Evolutionary conservation across 2,888 invertebrate species (phyloP).

Genomic region (Pristionchus entomophagus): DNA sequence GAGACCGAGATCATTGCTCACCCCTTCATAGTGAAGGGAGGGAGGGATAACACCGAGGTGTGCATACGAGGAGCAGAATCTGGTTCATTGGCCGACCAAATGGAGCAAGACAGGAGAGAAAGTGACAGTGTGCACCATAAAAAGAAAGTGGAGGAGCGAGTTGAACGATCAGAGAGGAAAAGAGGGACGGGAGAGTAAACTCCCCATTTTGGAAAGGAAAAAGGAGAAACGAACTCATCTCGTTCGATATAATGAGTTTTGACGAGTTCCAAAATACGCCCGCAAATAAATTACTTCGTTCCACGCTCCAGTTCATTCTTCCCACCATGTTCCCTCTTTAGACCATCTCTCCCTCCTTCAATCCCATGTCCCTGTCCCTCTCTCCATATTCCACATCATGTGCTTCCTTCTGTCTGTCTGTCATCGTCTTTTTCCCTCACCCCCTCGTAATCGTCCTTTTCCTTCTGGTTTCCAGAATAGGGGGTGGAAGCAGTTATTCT

Average conservation of each 20-base stretch:
- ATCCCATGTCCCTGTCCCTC: too few species aligned
- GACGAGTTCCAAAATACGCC: too few species aligned
- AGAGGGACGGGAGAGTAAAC: too few species aligned
- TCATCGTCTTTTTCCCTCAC: not conserved
- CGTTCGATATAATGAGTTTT: too few species aligned
- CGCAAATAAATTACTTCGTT: too few species aligned
- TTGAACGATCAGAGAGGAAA: too few species aligned
- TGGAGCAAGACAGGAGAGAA: not conserved
- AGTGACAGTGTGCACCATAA: conserved; percentile 3
- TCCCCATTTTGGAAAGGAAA: too few species aligned
- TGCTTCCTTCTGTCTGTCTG: conserved; percentile 1
- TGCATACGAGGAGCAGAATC: not conserved
- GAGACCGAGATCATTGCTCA: not conserved
- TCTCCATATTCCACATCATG: not conserved
- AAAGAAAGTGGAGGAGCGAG: not conserved
- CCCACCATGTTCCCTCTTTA: too few species aligned
- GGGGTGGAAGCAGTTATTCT: too few species aligned
- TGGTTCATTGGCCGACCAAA: conserved; percentile 10
- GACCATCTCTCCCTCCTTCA: too few species aligned
- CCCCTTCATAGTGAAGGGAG: not conserved
- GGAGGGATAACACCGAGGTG: not conserved
- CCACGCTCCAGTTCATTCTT: too few species aligned
- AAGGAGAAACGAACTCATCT: too few species aligned
- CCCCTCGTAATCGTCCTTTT: not conserved
- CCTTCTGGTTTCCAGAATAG: not conserved